phyloP scores from a whole-genome alignment of 1,140 invertebrate species.

The Ceratina japonica region DNA sequence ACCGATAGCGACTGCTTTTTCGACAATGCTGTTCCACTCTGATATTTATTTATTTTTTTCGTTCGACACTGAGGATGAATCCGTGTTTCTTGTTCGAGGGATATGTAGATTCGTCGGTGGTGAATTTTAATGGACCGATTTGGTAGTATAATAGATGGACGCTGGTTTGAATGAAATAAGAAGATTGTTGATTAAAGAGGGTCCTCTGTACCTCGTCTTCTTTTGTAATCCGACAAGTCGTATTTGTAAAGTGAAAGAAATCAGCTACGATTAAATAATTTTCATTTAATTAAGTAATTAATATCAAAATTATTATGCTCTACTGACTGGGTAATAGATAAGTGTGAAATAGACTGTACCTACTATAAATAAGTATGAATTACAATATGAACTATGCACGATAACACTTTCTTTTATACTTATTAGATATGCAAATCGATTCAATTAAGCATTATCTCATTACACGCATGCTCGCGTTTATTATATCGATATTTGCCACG shows the following conservation, averaged over 20 bases:
- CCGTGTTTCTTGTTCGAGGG: background rate
- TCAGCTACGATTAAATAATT: too few species aligned
- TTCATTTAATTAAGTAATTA: too few species aligned
- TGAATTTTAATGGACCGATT: background rate
- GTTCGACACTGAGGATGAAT: background rate
- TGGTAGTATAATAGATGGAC: constrained; percentile 7
- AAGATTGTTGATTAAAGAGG: background rate
- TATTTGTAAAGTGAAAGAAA: background rate
- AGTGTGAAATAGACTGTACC: too few species aligned
- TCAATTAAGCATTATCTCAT: too few species aligned
- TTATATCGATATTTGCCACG: constrained; percentile 22
- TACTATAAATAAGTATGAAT: too few species aligned
- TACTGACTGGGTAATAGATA: too few species aligned
- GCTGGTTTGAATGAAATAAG: background rate
- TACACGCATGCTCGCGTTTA: too few species aligned
- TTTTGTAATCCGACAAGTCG: background rate
- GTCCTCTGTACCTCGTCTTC: background rate
- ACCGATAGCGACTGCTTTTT: background rate
- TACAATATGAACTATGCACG: too few species aligned
- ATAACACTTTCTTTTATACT: too few species aligned
- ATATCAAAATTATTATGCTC: too few species aligned
- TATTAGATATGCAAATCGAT: too few species aligned
- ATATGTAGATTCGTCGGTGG: background rate
- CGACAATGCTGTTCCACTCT: constrained; percentile 21
- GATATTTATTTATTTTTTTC: too few species aligned